These are phyloP conservation scores for Drosophila rellima DNA, from an alignment of 2,888 invertebrate species.

Conservation along the genomic window DNA sequence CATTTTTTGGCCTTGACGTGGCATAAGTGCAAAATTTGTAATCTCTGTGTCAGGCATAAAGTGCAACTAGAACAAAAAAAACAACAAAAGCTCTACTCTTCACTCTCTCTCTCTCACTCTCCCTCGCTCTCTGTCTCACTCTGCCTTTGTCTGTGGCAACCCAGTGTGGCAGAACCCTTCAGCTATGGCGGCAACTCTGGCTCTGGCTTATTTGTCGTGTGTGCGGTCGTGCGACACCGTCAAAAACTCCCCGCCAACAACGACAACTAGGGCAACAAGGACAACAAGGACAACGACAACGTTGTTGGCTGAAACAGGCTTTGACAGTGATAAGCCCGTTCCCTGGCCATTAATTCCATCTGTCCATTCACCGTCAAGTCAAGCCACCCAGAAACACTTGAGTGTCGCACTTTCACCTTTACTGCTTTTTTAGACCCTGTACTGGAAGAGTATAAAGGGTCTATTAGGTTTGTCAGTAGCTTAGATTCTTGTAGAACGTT, in stretches of 20 bases:
- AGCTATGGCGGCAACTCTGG: constrained; percentile 6
- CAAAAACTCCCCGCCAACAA: constrained; percentile 17
- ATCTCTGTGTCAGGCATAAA: constrained; percentile 65
- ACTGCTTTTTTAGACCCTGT: background rate
- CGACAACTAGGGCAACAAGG: background rate
- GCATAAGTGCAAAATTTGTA: constrained; percentile 79
- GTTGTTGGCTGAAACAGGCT: constrained; percentile 30
- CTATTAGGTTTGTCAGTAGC: too few relatives aligned
- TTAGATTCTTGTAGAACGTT: too few relatives aligned
- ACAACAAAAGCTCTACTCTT: constrained; percentile 15
- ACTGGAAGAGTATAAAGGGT: background rate
- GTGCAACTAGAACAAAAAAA: constrained; percentile 40
- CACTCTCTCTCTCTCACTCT: background rate
- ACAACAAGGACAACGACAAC: constrained; percentile 1
- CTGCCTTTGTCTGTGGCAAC: constrained; percentile 13
- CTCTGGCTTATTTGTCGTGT: constrained; percentile 33
- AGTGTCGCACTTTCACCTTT: constrained; percentile 11
- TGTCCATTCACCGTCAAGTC: constrained; percentile 29
- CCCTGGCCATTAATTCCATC: constrained; percentile 57
- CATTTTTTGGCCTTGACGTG: constrained; percentile 41
- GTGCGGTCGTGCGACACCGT: constrained; percentile 32
- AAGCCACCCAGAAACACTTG: constrained; percentile 24
- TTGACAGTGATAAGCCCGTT: constrained; percentile 64
- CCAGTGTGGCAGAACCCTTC: constrained; percentile 13
- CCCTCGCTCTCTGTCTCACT: background rate